These are phyloP conservation scores for Iselma pallidipennis DNA, from an alignment of 2,888 invertebrate species.

Conservation along the genomic window DNA sequence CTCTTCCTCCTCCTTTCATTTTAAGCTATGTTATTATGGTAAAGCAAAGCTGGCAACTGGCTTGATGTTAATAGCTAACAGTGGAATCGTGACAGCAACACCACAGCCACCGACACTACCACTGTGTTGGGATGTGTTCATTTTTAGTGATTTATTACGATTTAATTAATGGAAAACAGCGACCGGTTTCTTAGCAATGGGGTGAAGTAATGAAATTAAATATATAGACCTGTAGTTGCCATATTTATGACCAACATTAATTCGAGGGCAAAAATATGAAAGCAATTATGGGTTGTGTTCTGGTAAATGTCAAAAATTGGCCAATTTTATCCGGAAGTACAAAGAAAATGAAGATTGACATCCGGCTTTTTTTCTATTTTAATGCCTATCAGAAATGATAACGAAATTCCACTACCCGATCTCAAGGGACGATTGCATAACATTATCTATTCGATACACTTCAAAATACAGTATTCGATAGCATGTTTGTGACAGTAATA, in stretches of 20 bases:
- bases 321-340: too few relatives aligned
- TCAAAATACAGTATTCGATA: not conserved
- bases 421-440: not conserved
- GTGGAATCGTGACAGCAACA: conserved; percentile 11
- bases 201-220: conserved; percentile 19
- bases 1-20: conserved; percentile 9
- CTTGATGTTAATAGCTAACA: conserved; percentile 7
- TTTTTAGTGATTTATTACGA: conserved; percentile 17
- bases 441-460: not conserved
- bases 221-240: conserved; percentile 4
- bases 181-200: not conserved
- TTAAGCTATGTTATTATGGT: conserved; percentile 3
- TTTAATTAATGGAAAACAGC: conserved; percentile 20
- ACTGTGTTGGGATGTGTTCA: conserved; percentile 6
- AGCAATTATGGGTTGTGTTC: too few relatives aligned
- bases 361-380: too few relatives aligned
- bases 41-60: conserved; percentile 6
- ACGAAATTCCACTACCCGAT: not conserved
- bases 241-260: conserved; percentile 12
- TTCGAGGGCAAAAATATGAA: not conserved
- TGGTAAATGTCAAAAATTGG: too few relatives aligned
- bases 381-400: not conserved
- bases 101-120: too few relatives aligned
- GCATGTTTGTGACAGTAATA: not conserved
- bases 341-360: too few relatives aligned